Evolutionary conservation across 2,113 vertebrate genomes (phyloP), one percentile per base, ranked within the genome.

Genomic region (Myotis lucifugus): DNA sequence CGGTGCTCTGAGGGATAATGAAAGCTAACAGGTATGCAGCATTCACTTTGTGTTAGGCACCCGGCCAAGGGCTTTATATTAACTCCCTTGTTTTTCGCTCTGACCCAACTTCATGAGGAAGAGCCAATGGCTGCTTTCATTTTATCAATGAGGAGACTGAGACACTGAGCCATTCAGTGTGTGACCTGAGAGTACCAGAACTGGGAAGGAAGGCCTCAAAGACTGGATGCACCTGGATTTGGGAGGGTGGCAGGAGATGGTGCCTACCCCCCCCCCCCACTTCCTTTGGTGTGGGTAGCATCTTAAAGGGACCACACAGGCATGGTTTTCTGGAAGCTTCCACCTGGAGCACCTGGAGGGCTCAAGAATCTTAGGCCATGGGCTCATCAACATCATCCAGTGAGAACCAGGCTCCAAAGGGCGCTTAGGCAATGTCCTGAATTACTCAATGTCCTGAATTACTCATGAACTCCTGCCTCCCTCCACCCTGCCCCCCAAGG

Each of bases 301-400:
- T 32, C 40, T 61, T 1, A 11, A 17, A 66, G 21, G 32, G 6
- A 12, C 32, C 15, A 6, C 0, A 0, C 0, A 5, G 23, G 42
- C 18, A 18, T n/a, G 40, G 34, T 8, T 42, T 50, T 40, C 72
- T 37, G 46, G 37, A 46, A n/a, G 46, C 10, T 48, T 37, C 42
- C 50, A 34, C 12, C 8, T 6, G 29, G 27, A 21, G 15, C 21
- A 34, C 0, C 46, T 8, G 42, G n/a, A 40, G 13, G 27, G 40
- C 34, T 29, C 29, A 40, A 40, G 66, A 12, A 18, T 18, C 40
- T 46, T 5, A 1, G 50, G 50, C 40, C 9, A 2, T 6, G 18
- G 25, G 23, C 9, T 66, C 0, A 0, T 77, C 13, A 18, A 6
- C 25, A 4, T 7, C 19, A 52, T 10, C 3, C 19, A 40, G 37